phyloP scores from a whole-genome alignment of 2,113 vertebrate genomes.

The Oryzias woworae region DNA sequence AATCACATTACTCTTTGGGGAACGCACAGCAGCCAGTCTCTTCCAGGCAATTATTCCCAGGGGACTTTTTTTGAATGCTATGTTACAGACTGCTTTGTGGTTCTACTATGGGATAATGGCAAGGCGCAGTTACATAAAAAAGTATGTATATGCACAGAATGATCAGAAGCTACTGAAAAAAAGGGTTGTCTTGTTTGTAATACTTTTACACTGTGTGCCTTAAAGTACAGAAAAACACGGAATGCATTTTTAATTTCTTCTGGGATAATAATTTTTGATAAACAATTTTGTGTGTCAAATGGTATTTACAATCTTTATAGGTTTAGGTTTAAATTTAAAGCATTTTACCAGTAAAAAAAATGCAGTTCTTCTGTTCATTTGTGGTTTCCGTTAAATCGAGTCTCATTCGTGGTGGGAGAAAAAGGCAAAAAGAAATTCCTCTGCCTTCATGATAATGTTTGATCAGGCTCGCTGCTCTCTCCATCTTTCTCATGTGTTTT shows the following conservation, averaged over 20 bases:
- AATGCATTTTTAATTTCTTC: no score
- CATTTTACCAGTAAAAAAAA: background rate
- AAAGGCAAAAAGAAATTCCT: slow-evolving; percentile 18
- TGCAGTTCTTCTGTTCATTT: background rate
- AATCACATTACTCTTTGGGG: slow-evolving; percentile 34
- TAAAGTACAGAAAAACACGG: no score
- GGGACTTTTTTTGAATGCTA: slow-evolving; percentile 30
- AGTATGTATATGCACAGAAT: slow-evolving; percentile 10
- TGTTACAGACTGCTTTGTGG: slow-evolving; percentile 28
- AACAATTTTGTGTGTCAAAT: no score
- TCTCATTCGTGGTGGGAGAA: slow-evolving; percentile 6
- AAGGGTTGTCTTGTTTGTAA: slow-evolving; percentile 12
- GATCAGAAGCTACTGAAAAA: slow-evolving; percentile 2
- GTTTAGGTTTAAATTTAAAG: no score
- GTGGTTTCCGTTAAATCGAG: slow-evolving; percentile 17
- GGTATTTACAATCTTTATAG: no score
- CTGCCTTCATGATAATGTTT: slow-evolving; percentile 80
- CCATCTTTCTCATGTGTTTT: slow-evolving; percentile 65
- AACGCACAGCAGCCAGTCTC: slow-evolving; percentile 25
- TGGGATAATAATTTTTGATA: no score
- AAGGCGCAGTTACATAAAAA: slow-evolving; percentile 26
- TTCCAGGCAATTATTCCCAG: slow-evolving; percentile 47
- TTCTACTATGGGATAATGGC: slow-evolving; percentile 19
- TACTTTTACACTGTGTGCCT: background rate
- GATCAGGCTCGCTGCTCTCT: slow-evolving; percentile 65